Evolutionary conservation across 2,888 invertebrate species (phyloP).

Genomic region (Caenorhabditis sp.): DNA sequence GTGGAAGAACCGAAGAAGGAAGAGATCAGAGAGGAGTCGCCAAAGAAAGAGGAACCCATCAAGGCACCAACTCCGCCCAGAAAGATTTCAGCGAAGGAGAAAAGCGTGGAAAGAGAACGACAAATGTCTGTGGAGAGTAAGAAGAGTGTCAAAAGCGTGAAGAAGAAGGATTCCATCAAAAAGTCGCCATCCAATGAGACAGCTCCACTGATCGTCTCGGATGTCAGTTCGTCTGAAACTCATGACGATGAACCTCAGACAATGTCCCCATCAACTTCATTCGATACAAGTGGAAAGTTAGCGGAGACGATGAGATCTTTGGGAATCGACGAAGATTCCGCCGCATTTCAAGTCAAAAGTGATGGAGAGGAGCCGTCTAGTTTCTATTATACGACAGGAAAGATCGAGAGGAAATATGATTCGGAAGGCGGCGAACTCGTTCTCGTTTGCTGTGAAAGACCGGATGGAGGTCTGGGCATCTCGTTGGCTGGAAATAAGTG

Average conservation of each 20-base stretch:
- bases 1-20: slow-evolving; percentile 5
- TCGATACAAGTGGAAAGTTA: slow-evolving; percentile 33
- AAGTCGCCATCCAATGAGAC: slow-evolving; percentile 59
- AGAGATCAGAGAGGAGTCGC: background rate
- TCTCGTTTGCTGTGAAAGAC: slow-evolving; percentile 88
- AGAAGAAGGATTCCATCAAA: slow-evolving; percentile 52
- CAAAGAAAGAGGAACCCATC: background rate
- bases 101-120: slow-evolving; percentile 44
- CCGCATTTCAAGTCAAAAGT: slow-evolving; percentile 52
- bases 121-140: slow-evolving; percentile 56
- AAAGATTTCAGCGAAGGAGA: slow-evolving; percentile 29
- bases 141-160: slow-evolving; percentile 59
- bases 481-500: slow-evolving; percentile 93
- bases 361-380: slow-evolving; percentile 86
- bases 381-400: slow-evolving; percentile 86
- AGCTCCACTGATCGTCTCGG: slow-evolving; percentile 74
- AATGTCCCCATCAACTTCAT: slow-evolving; percentile 53
- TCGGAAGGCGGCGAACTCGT: slow-evolving; percentile 87
- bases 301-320: slow-evolving; percentile 33
- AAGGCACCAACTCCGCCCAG: slow-evolving; percentile 36
- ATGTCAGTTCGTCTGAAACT: slow-evolving; percentile 74
- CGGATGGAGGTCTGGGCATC: slow-evolving; percentile 90
- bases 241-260: slow-evolving; percentile 67
- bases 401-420: slow-evolving; percentile 94
- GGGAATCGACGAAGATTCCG: slow-evolving; percentile 61